These are phyloP conservation scores for Brachionus angularis DNA, from an alignment of 1,140 invertebrate genomes.

Conservation along the genomic window DNA sequence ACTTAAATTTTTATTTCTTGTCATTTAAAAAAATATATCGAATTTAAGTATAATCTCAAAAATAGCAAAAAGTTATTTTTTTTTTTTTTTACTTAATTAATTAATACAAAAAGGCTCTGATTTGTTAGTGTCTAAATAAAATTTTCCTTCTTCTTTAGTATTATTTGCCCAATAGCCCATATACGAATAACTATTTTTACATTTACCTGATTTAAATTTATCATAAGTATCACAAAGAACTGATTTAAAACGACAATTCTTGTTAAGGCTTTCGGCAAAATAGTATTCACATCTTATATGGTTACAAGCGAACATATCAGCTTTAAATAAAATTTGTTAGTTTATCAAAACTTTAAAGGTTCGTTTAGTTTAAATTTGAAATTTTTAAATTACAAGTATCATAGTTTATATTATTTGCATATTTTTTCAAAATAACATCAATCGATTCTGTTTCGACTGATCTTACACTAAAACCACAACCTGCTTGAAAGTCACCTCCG, in stretches of 20 bases:
- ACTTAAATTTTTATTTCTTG: too few species aligned
- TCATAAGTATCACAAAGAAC: slow-evolving; percentile 8
- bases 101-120: slow-evolving; percentile 2
- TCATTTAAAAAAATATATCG: too few species aligned
- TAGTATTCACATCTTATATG: slow-evolving; percentile 25
- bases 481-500: slow-evolving; percentile 60
- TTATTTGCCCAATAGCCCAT: slow-evolving; percentile 15
- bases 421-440: not conserved
- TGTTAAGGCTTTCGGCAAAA: slow-evolving; percentile 8
- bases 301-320: slow-evolving; percentile 18
- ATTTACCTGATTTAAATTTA: slow-evolving; percentile 37
- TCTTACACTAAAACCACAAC: slow-evolving; percentile 22
- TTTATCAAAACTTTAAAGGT: not conserved
- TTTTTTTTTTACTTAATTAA: not conserved
- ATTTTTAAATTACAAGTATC: not conserved
- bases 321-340: not conserved
- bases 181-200: not conserved
- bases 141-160: not conserved
- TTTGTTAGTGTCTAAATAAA: slow-evolving; percentile 11
- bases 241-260: not conserved
- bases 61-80: not conserved
- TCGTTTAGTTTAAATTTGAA: not conserved
- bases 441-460: slow-evolving; percentile 3
- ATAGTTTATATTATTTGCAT: slow-evolving; percentile 24
- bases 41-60: too few species aligned